These are phyloP conservation scores for Xerus inauris DNA, from an alignment of 2,113 vertebrate genomes.

Conservation along the genomic window DNA sequence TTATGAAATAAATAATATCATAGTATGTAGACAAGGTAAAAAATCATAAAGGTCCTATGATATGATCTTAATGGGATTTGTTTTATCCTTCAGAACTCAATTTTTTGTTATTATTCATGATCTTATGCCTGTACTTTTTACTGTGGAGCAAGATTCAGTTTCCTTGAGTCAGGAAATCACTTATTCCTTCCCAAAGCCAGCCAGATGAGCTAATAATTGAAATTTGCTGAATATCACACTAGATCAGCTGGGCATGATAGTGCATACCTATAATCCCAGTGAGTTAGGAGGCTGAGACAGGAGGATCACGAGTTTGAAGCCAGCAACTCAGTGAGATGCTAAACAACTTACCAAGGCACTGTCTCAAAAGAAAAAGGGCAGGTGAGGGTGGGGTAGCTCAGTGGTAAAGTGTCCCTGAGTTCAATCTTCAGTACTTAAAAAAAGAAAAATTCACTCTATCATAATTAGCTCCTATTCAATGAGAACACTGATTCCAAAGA, in stretches of 20 bases:
- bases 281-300: no score
- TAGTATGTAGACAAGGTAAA: not conserved
- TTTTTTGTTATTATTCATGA: not conserved
- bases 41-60: not conserved
- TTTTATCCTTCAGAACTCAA: not conserved
- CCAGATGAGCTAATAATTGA: not conserved
- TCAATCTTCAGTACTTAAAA: no score
- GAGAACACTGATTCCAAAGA: not conserved
- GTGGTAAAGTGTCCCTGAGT: no score
- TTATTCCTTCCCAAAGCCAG: not conserved
- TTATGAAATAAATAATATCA: not conserved
- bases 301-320: no score
- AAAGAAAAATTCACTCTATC: not conserved
- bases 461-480: not conserved
- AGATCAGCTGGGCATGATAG: no score
- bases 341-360: no score
- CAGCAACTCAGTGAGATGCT: no score
- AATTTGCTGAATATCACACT: not conserved
- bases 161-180: conserved; percentile 29
- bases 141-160: not conserved
- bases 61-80: not conserved
- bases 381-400: no score
- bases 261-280: no score
- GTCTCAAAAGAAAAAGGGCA: no score
- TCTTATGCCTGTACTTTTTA: not conserved